Evolutionary conservation across 2,113 vertebrate species (phyloP), one percentile per base, ranked within the genome.

Genomic region (Orcinus orca): DNA sequence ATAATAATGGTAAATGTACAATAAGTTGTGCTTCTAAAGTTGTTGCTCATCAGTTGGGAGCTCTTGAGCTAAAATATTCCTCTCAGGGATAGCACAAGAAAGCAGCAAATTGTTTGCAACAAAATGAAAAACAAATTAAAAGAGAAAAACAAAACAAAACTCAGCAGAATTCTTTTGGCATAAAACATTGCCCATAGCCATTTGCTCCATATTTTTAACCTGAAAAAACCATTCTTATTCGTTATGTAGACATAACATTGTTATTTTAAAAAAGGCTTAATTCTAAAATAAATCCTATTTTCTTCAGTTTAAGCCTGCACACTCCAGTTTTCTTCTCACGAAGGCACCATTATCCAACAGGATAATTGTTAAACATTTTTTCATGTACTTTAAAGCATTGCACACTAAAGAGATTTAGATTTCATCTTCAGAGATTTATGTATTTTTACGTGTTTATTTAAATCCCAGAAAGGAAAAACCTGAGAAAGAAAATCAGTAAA

Each of bases 401-500:
- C 36, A 77, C 67, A 90, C 83, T 84, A 89, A 95, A 96, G 63
- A 96, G 80, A 88, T 92, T 96, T 97, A 88, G 65, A 86, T 95
- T 97, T 97, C 68, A 86, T 95, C 41, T 79, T 94, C 50, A 91
- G 76, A 97, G 86, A 89, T 71, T 97, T 97, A 95, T 95, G n/a
- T 95, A 87, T 63, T 93, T 96, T 97, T 95, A 92, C 17, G 62
- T 93, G 60, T 93, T 91, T 89, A 81, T 96, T 93, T 70, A 96
- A 97, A 97, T 96, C 60, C 31, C 29, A 73, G 23, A 79, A 82
- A 87, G 65, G 55, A 85, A 88, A 91, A 91, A 82, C 23, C 31
- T 71, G 44, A 47, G 58, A 96, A 86, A 89, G 60, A 76, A 90
- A 92, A 47, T 18, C 92, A 95, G 38, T 70, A 81, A 96, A 96